Evolutionary conservation across 2,888 invertebrate species (phyloP).

Genomic region (Malachius bipustulatus): DNA sequence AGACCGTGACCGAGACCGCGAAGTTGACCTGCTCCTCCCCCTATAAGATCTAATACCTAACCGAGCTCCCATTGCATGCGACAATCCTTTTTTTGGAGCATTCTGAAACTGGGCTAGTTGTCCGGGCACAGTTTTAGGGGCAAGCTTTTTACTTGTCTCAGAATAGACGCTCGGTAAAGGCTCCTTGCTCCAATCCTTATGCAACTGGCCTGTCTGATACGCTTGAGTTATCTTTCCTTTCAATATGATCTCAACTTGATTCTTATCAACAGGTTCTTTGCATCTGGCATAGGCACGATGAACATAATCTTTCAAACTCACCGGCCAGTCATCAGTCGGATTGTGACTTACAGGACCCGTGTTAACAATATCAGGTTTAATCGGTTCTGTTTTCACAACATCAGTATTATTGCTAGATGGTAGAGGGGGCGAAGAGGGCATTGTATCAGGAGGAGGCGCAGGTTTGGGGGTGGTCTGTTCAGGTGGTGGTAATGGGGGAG

Average conservation of each 20-base stretch:
- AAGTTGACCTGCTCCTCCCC: conserved; percentile 30
- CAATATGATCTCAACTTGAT: conserved; percentile 86
- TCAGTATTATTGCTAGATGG: conserved; percentile 14
- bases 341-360: conserved; percentile 35
- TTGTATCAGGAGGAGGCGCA: conserved; percentile 43
- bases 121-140: conserved; percentile 39
- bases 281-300: conserved; percentile 87
- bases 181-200: conserved; percentile 92
- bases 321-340: conserved; percentile 64
- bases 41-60: conserved; percentile 42
- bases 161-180: conserved; percentile 81
- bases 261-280: conserved; percentile 76
- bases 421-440: conserved; percentile 37
- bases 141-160: conserved; percentile 57
- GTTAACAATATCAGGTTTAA: conserved; percentile 16
- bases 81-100: conserved; percentile 37
- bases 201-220: conserved; percentile 75
- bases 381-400: conserved; percentile 11
- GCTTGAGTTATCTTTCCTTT: conserved; percentile 90
- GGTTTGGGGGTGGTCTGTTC: conserved; percentile 38
- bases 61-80: conserved; percentile 46
- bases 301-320: conserved; percentile 74
- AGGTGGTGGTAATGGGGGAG: conserved; percentile 42
- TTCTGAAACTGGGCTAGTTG: conserved; percentile 49
- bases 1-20: conserved; percentile 35